Evolutionary conservation across 1,140 invertebrate species (phyloP).

Genomic region (Brachystomella parvula): DNA sequence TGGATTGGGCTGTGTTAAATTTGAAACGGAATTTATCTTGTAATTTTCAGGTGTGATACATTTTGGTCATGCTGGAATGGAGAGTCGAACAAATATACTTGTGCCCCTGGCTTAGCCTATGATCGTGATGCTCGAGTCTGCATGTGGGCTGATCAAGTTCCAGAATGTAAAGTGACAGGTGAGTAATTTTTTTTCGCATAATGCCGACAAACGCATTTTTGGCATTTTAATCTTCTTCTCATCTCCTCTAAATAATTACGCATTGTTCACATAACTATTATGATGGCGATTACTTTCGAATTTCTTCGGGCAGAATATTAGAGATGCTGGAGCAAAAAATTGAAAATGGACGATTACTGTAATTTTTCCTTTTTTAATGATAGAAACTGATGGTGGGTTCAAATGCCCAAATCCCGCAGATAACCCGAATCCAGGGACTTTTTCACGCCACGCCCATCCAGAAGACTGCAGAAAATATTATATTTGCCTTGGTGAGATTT

Average conservation of each 20-base stretch:
- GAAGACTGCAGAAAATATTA: conserved; percentile 33
- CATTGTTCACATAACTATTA: no score
- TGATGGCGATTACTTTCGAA: no score
- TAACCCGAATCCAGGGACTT: conserved; percentile 70
- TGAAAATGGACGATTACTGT: no score
- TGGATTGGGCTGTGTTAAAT: conserved; percentile 53
- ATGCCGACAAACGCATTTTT: neutral
- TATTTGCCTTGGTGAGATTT: conserved; percentile 10
- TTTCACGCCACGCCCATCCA: conserved; percentile 87
- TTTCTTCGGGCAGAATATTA: no score
- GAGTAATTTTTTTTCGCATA: conserved; percentile 36
- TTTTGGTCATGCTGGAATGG: conserved; percentile 97
- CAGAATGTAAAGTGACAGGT: conserved; percentile 82
- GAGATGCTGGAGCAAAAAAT: no score
- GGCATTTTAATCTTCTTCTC: neutral
- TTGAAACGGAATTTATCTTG: neutral
- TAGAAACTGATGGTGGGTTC: conserved; percentile 84
- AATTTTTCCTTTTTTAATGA: conserved; percentile 28
- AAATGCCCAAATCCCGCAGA: conserved; percentile 72
- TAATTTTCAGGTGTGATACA: conserved; percentile 50
- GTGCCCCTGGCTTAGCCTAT: conserved; percentile 86
- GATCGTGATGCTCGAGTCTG: conserved; percentile 79
- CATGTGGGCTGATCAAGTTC: conserved; percentile 90
- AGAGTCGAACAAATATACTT: conserved; percentile 83
- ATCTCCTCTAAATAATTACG: no score